A percentile compares a stretch with the other conserved stretches of the same genome.
Conservation (phyloP, 2,888 invertebrate genomes). For the Ecdyonurus torrentis region DNA sequence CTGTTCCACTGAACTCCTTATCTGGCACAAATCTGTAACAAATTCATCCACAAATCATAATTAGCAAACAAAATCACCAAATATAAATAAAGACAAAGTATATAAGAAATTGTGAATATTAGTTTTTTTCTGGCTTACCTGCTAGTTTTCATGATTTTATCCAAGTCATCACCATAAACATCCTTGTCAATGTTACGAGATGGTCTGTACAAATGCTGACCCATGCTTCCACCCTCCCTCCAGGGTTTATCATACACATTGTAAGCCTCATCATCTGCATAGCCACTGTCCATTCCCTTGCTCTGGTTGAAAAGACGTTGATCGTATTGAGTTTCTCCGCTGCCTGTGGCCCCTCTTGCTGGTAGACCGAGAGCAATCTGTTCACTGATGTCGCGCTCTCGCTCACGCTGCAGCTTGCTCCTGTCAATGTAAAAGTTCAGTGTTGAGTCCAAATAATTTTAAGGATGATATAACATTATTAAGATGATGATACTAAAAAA, state of each 20-base stretch:
- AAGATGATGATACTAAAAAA: background rate
- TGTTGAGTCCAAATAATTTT: background rate
- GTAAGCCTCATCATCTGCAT: constrained; percentile 93
- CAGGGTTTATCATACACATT: constrained; percentile 98
- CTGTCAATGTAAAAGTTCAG: constrained; percentile 24
- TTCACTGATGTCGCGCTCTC: constrained; percentile 95
- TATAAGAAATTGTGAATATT: background rate
- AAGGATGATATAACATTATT: background rate
- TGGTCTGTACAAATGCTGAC: constrained; percentile 79
- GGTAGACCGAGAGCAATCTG: constrained; percentile 96
- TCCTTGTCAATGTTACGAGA: constrained; percentile 78
- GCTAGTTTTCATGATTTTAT: constrained; percentile 72
- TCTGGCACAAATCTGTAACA: constrained; percentile 80
- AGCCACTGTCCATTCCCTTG: constrained; percentile 87
- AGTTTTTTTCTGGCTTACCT: constrained; percentile 29
- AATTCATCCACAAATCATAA: background rate
- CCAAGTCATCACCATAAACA: constrained; percentile 77
- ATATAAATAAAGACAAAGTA: background rate
- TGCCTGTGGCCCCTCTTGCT: constrained; percentile 46
- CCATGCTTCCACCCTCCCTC: constrained; percentile 75
- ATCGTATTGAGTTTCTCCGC: constrained; percentile 78
- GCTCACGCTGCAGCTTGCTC: constrained; percentile 69
- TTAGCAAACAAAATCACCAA: background rate
- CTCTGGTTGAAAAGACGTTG: constrained; percentile 88
- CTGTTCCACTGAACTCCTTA: constrained; percentile 89